Conservation (phyloP, 1,140 invertebrate genomes). For the Philotrypesis tridentata region DNA sequence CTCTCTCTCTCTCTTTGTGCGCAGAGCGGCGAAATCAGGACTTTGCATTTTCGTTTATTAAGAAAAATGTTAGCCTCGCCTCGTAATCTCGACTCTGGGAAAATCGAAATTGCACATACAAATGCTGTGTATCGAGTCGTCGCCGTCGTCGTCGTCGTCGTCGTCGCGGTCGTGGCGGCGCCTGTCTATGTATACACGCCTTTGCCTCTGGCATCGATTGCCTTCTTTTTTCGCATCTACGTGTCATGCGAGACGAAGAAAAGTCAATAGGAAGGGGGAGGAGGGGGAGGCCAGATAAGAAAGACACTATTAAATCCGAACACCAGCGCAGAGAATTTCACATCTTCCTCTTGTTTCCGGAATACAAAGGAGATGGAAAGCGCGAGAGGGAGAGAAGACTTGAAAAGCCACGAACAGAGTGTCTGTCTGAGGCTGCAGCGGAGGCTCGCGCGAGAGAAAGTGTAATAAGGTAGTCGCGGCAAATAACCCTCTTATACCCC, state of each 20-base stretch:
- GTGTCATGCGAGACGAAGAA: no score
- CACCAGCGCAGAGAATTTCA: not conserved
- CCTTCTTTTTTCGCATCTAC: not conserved
- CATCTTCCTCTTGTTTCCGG: not conserved
- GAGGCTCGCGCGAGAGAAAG: not conserved
- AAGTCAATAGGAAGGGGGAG: not conserved
- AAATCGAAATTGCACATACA: no score
- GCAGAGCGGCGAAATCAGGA: no score
- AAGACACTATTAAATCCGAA: not conserved
- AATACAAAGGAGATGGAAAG: not conserved
- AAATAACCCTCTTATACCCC: not conserved
- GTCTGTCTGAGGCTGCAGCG: not conserved
- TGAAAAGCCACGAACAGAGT: slow-evolving; percentile 1
- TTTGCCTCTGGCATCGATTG: no score
- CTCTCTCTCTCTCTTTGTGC: no score
- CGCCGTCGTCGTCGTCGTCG: no score
- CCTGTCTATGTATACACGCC: not conserved
- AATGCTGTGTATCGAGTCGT: no score
- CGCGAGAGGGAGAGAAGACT: not conserved
- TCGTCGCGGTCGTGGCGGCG: no score
- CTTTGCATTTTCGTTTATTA: not conserved
- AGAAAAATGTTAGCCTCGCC: not conserved
- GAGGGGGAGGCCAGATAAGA: not conserved
- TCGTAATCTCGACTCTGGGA: not conserved
- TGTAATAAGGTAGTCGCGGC: slow-evolving; percentile 4